phyloP scores from a whole-genome alignment of 2,888 invertebrate species.

The Aromia moschata region DNA sequence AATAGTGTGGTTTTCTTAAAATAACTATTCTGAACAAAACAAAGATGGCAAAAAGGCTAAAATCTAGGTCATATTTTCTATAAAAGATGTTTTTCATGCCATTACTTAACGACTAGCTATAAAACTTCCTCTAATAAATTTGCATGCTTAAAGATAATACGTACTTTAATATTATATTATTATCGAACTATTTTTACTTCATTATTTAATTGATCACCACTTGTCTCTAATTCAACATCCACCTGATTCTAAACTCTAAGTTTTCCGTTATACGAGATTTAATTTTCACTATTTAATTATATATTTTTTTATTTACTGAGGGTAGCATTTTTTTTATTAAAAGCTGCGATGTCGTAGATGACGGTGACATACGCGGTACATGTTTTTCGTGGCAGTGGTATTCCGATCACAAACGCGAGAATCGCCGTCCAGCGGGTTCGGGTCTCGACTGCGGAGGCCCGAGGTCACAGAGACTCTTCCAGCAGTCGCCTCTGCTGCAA shows the following conservation, averaged over 20 bases:
- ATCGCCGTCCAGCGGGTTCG: slow-evolving; percentile 39
- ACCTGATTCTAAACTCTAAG: slow-evolving; percentile 7
- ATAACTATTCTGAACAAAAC: no score
- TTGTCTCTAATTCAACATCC: slow-evolving; percentile 8
- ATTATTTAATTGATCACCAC: slow-evolving; percentile 7
- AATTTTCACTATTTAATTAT: slow-evolving; percentile 15
- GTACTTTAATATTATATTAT: slow-evolving; percentile 7
- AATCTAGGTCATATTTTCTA: slow-evolving; percentile 16
- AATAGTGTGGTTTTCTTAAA: no score
- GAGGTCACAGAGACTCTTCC: slow-evolving; percentile 68
- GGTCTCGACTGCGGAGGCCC: slow-evolving; percentile 58
- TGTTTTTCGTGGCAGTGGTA: slow-evolving; percentile 34
- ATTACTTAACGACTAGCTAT: slow-evolving; percentile 6
- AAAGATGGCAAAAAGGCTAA: background rate
- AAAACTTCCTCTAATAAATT: slow-evolving; percentile 7
- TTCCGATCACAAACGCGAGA: slow-evolving; percentile 32
- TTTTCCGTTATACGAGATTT: slow-evolving; percentile 5
- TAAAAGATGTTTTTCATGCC: slow-evolving; percentile 20
- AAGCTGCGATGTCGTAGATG: background rate
- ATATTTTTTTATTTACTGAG: slow-evolving; percentile 1
- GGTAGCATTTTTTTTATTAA: background rate
- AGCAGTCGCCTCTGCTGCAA: slow-evolving; percentile 63
- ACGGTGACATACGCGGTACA: slow-evolving; percentile 17
- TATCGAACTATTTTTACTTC: slow-evolving; percentile 11
- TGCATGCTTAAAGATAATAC: slow-evolving; percentile 17